phyloP scores from a whole-genome alignment of 2,797 vertebrate species.

The Danionella dracula region DNA sequence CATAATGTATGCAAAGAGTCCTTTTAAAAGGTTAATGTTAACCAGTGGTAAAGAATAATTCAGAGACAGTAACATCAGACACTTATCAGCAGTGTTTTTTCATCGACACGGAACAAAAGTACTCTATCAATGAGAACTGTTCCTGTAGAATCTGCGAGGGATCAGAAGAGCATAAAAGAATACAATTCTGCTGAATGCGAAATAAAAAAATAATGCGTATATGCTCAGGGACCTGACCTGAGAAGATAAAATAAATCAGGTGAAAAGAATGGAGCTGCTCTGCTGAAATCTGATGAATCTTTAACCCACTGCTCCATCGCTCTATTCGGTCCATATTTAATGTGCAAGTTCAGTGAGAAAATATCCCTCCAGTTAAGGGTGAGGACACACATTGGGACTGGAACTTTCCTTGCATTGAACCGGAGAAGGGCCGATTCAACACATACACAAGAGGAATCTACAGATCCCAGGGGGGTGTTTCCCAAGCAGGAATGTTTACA shows the following conservation, averaged over 20 bases:
- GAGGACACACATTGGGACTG: slow-evolving; percentile 44
- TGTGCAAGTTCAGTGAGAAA: slow-evolving; percentile 53
- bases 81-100: too few relatives aligned
- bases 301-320: slow-evolving; percentile 7
- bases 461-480: slow-evolving; percentile 25
- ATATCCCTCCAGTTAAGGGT: slow-evolving; percentile 26
- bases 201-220: slow-evolving; percentile 3
- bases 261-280: background rate
- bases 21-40: background rate
- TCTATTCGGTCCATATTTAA: slow-evolving; percentile 49
- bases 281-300: background rate
- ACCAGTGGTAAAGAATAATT: background rate
- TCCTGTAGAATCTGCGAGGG: too few relatives aligned
- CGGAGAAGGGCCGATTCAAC: slow-evolving; percentile 8
- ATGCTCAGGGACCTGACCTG: background rate
- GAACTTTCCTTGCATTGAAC: background rate
- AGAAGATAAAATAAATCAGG: slow-evolving; percentile 5
- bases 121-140: too few relatives aligned
- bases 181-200: background rate
- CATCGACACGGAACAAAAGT: too few relatives aligned
- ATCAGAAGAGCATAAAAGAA: background rate
- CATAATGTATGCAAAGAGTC: background rate
- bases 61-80: background rate
- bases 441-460: slow-evolving; percentile 9
- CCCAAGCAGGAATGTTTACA: background rate